A percentile compares a stretch with the other conserved stretches of the same genome.
Evolutionary conservation across 2,113 vertebrate species (phyloP).

Genomic region (Bos javanicus): DNA sequence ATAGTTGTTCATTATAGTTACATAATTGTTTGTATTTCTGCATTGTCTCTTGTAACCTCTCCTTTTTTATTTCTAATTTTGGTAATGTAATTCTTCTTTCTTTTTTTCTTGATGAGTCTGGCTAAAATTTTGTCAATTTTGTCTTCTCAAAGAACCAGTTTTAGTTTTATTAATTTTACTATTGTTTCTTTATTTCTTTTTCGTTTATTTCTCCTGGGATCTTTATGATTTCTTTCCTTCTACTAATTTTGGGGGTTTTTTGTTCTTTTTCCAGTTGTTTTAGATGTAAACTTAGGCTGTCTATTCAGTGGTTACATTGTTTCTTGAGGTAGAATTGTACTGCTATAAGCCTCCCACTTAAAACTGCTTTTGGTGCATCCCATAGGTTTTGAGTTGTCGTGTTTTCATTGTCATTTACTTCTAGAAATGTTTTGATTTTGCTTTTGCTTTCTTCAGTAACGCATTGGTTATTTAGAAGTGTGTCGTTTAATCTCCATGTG

Average conservation of each 20-base stretch:
- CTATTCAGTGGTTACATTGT: background rate
- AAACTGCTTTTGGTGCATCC: background rate
- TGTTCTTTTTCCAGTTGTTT: background rate
- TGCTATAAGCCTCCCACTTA: background rate
- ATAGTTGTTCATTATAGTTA: background rate
- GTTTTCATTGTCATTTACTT: background rate
- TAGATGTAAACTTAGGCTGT: background rate
- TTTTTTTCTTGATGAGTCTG: background rate
- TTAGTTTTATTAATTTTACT: background rate
- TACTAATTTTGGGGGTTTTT: background rate
- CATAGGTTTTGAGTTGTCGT: background rate
- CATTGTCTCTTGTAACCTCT: background rate
- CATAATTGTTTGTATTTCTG: background rate
- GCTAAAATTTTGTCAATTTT: background rate
- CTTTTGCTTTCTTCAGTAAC: background rate
- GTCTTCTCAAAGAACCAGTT: background rate
- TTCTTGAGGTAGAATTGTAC: background rate
- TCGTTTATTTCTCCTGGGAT: fast-evolving
- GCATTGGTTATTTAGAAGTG: background rate
- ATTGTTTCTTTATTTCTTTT: background rate
- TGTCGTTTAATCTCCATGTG: background rate
- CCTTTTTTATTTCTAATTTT: background rate
- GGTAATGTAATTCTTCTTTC: background rate
- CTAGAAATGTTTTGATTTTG: background rate
- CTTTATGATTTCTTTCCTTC: background rate